A percentile compares a stretch with the other conserved stretches of the same genome.
These are phyloP conservation scores for Synodontis membranacea DNA, from an alignment of 2,113 vertebrate genomes.

Conservation along the genomic window DNA sequence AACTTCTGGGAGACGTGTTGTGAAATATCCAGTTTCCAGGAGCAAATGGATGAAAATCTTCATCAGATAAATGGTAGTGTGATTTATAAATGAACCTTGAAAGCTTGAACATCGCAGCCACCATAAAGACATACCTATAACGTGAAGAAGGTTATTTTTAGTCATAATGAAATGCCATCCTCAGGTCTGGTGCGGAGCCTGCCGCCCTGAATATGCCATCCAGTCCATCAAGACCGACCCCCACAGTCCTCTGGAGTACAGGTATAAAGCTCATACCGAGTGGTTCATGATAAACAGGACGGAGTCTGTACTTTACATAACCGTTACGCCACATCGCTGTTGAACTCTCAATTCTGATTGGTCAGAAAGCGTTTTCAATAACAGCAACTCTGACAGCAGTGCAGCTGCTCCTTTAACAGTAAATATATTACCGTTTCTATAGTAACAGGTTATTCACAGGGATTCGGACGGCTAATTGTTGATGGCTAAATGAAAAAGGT, in stretches of 20 bases:
- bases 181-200: slow-evolving; percentile 93
- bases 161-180: slow-evolving; percentile 11
- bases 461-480: not conserved
- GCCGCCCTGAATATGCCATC: slow-evolving; percentile 90
- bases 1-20: not conserved
- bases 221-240: slow-evolving; percentile 94
- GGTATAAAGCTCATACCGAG: slow-evolving; percentile 63
- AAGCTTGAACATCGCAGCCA: slow-evolving; percentile 42
- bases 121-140: not conserved
- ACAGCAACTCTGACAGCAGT: not conserved
- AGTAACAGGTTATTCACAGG: not conserved
- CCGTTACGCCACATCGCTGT: not conserved
- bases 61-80: not conserved
- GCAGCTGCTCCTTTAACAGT: too few species aligned
- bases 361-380: not conserved
- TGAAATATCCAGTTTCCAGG: not conserved
- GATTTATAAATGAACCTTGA: not conserved
- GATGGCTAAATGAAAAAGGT: not conserved
- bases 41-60: not conserved
- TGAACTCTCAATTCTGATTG: not conserved
- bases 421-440: not conserved
- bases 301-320: not conserved
- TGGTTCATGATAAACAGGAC: not conserved
- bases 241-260: slow-evolving; percentile 95
- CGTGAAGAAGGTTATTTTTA: slow-evolving; percentile 2